Percentiles rank a stretch among this genome's conserved stretches.
These are phyloP conservation scores for Heteractis magnifica DNA, from an alignment of 92 coral and sea anemone species.

Conservation along the genomic window DNA sequence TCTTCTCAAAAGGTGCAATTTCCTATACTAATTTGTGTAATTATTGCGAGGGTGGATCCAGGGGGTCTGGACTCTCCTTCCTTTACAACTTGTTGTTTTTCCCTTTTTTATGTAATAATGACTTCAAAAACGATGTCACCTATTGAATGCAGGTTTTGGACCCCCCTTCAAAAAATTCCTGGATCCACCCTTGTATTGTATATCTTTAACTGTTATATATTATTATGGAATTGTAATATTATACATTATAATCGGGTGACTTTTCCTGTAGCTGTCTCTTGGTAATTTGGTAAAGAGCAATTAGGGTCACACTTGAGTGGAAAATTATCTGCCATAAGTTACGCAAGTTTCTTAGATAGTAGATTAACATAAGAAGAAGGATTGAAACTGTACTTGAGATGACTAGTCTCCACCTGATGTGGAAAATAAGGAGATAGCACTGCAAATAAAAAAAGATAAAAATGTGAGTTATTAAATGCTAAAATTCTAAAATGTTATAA, in stretches of 20 bases:
- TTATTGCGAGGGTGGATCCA: no score
- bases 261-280: slow-evolving; percentile 80
- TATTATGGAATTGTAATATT: not conserved
- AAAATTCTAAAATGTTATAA: no score
- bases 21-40: no score
- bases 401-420: slow-evolving; percentile 67
- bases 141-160: no score
- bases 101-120: no score
- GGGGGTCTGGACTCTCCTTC: no score
- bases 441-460: slow-evolving; percentile 27
- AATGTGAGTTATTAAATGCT: not conserved
- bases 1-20: no score
- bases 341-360: slow-evolving; percentile 73
- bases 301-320: slow-evolving; percentile 59
- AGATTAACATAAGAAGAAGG: slow-evolving; percentile 55
- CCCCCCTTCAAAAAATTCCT: no score
- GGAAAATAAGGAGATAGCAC: slow-evolving; percentile 76
- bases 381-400: slow-evolving; percentile 60
- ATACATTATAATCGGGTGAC: slow-evolving; percentile 93
- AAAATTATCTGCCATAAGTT: slow-evolving; percentile 85
- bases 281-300: slow-evolving; percentile 70
- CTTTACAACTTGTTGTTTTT: no score
- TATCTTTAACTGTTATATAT: no score
- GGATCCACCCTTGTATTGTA: no score
- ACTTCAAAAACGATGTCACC: no score